A percentile compares a stretch with the other conserved stretches of the same genome.
Conservation (phyloP, 1,140 invertebrate genomes). For the Olivierus martensii region DNA sequence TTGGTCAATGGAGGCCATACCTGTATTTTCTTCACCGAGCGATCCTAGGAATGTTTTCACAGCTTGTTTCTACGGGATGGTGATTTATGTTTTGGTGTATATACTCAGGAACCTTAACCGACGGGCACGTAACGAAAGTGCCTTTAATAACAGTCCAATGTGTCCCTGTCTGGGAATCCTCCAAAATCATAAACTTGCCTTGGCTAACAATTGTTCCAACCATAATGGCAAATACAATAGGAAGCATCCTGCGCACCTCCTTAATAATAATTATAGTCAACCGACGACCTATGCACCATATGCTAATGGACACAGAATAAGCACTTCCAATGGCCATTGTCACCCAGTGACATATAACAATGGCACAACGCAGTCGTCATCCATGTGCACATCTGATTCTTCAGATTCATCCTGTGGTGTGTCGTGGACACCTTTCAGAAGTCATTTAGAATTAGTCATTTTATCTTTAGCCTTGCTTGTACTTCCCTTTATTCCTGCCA, state of each 20-base stretch:
- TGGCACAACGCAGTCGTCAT: too few relatives aligned
- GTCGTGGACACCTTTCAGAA: slow-evolving; percentile 2
- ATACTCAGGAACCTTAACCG: too few relatives aligned
- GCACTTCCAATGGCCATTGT: not conserved
- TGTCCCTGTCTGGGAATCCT: slow-evolving; percentile 1
- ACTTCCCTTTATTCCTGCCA: slow-evolving; percentile 83
- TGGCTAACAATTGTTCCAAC: not conserved
- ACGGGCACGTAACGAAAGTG: not conserved
- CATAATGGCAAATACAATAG: not conserved
- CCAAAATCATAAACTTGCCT: not conserved
- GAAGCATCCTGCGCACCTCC: not conserved
- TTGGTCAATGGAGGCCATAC: slow-evolving; percentile 90
- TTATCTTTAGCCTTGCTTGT: slow-evolving; percentile 53
- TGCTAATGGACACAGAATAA: slow-evolving; percentile 5
- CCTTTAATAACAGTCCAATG: not conserved
- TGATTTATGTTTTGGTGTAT: too few relatives aligned
- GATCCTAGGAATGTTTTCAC: slow-evolving; percentile 61
- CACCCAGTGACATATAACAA: not conserved
- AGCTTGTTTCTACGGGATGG: slow-evolving; percentile 46
- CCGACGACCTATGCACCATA: not conserved
- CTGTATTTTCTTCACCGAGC: slow-evolving; percentile 51
- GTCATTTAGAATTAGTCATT: slow-evolving; percentile 12
- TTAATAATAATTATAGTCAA: slow-evolving; percentile 4
- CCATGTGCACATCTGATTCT: too few relatives aligned
- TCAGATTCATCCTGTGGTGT: too few relatives aligned